Percentiles rank a stretch among this genome's conserved stretches.
Evolutionary conservation across 37 sponge, comb jelly and placozoan genomes (phyloP).

Genomic region (Diacarnus erythraeanus): DNA sequence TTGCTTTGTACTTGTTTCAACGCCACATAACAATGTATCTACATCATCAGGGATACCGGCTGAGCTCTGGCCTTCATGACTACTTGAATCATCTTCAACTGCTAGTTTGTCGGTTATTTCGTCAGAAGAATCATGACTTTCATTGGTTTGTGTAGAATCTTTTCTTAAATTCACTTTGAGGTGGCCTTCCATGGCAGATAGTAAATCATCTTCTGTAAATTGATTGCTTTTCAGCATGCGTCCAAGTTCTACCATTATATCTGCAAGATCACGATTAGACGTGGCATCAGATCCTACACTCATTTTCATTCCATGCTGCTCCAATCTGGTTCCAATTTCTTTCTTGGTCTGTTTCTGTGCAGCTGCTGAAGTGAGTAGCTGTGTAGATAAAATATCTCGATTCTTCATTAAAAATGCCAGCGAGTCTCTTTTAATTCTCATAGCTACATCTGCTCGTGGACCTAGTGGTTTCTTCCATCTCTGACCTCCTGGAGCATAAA

Average conservation of each 20-base stretch:
- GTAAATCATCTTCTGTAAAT: constrained; percentile 27
- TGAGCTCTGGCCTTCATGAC: too few species aligned
- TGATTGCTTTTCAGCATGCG: not conserved
- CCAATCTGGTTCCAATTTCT: not conserved
- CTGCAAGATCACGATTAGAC: constrained; percentile 18
- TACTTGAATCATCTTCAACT: not conserved
- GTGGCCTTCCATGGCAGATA: constrained; percentile 35
- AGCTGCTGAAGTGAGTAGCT: constrained; percentile 4
- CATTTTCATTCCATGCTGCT: constrained; percentile 1
- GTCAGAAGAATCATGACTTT: not conserved
- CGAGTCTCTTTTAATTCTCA: constrained; percentile 30
- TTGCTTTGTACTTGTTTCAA: too few species aligned
- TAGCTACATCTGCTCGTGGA: not conserved
- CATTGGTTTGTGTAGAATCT: not conserved
- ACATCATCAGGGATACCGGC: too few species aligned
- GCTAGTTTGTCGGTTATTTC: not conserved
- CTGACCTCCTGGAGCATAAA: not conserved
- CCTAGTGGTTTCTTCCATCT: not conserved
- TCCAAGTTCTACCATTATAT: constrained; percentile 41
- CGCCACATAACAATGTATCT: too few species aligned
- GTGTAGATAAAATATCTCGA: constrained; percentile 14
- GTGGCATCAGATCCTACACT: not conserved
- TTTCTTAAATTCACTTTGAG: constrained; percentile 16
- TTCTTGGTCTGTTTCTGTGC: not conserved
- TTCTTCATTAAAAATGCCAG: constrained; percentile 36